Percentiles rank a stretch among this genome's conserved stretches.
phyloP scores from a whole-genome alignment of 2,113 vertebrate genomes.

The Channa maculata region DNA sequence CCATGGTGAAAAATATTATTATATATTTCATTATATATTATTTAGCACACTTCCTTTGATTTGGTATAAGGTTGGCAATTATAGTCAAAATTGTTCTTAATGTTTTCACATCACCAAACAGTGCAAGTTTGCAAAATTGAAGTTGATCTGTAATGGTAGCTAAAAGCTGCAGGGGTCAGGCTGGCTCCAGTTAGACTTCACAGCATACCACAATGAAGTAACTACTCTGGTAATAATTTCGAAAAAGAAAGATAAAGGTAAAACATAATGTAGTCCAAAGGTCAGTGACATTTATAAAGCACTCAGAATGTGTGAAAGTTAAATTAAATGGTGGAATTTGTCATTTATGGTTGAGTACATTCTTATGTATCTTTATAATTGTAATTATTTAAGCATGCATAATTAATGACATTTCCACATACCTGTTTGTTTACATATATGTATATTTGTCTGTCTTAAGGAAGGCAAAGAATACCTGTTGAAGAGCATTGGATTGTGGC shows the following conservation, averaged over 20 bases:
- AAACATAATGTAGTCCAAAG: conserved; percentile 5
- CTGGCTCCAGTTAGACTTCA: conserved; percentile 41
- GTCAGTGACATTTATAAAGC: neutral
- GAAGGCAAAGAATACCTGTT: conserved; percentile 85
- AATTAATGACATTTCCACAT: neutral
- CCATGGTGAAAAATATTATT: neutral
- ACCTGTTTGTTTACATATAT: neutral
- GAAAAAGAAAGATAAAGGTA: neutral
- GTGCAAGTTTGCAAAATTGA: neutral
- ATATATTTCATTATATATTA: too few species aligned
- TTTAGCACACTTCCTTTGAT: too few species aligned
- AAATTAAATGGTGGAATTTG: neutral
- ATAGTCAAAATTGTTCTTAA: neutral
- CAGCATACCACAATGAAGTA: neutral
- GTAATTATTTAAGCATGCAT: neutral
- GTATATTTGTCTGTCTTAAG: conserved; percentile 59
- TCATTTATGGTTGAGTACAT: neutral
- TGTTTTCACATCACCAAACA: neutral
- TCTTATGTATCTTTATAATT: neutral
- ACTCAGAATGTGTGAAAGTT: neutral
- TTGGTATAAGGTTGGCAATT: too few species aligned
- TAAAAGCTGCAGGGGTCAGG: conserved; percentile 67
- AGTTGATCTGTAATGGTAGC: conserved; percentile 34
- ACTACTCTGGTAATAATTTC: neutral
- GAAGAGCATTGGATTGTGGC: conserved; percentile 82